Evolutionary conservation across 2,797 vertebrate genomes (phyloP).

Genomic region (Ptychobarbus kaznakovi): DNA sequence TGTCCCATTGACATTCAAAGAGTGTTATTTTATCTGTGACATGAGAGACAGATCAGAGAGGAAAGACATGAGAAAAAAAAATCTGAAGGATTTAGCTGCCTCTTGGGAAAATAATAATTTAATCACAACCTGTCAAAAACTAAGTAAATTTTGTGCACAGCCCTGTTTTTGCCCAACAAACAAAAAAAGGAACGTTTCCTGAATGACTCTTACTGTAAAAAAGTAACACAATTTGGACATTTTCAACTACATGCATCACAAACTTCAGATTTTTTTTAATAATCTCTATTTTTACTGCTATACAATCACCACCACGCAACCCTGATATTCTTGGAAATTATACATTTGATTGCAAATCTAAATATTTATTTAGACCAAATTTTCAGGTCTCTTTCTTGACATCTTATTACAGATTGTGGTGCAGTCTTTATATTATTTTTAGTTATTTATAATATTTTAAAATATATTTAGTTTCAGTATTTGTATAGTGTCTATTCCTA

Average conservation of each 20-base stretch:
- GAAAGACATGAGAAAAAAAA: slow-evolving; percentile 68
- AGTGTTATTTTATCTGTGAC: slow-evolving; percentile 79
- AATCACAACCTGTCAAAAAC: slow-evolving; percentile 73
- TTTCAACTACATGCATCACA: background rate
- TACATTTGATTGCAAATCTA: background rate
- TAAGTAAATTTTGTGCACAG: slow-evolving; percentile 7
- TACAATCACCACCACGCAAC: background rate
- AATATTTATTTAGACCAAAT: too few relatives aligned
- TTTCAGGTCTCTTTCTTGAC: too few relatives aligned
- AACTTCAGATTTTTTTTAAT: background rate
- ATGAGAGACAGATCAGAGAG: slow-evolving; percentile 64
- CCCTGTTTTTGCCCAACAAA: background rate
- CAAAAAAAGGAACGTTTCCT: background rate
- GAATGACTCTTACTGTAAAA: background rate
- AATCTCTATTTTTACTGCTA: background rate
- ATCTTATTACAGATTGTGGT: too few relatives aligned
- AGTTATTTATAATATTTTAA: too few relatives aligned
- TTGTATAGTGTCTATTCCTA: too few relatives aligned
- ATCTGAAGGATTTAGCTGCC: slow-evolving; percentile 67
- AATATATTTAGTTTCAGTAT: too few relatives aligned
- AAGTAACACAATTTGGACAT: background rate
- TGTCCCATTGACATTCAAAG: slow-evolving; percentile 68
- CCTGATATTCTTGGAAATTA: background rate
- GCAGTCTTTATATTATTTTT: too few relatives aligned
- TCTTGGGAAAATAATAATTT: slow-evolving; percentile 73